These are phyloP conservation scores for Andrena bicolor DNA, from an alignment of 2,888 invertebrate genomes.

Conservation along the genomic window DNA sequence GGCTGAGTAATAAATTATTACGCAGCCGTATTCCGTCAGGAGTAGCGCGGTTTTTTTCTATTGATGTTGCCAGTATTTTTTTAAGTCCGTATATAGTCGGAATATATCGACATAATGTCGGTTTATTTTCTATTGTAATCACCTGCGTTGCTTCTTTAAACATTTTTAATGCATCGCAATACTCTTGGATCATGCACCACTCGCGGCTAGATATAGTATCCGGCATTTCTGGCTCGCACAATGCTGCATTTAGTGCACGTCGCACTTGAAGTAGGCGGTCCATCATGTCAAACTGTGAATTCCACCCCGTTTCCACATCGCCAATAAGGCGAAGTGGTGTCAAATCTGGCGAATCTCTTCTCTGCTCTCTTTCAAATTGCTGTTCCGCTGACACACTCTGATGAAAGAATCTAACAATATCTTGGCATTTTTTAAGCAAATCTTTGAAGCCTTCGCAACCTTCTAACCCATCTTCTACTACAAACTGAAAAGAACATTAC, in stretches of 20 bases:
- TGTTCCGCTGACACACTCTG: neutral
- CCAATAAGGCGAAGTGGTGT: neutral
- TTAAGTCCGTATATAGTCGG: neutral
- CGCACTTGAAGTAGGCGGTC: neutral
- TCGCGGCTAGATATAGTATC: neutral
- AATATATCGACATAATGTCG: neutral
- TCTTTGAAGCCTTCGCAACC: neutral
- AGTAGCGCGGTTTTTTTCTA: no score
- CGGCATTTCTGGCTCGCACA: neutral
- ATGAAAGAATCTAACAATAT: neutral
- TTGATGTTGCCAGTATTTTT: neutral
- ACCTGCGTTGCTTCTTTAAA: neutral
- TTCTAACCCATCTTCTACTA: neutral
- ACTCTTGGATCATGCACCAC: neutral
- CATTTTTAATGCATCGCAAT: neutral
- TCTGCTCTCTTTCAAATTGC: neutral
- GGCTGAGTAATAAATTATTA: no score
- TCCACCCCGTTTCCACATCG: neutral
- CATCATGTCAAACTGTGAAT: conserved; percentile 2
- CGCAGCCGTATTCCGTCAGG: no score
- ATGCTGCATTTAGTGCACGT: neutral
- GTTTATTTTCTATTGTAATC: neutral
- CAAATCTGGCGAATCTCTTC: neutral
- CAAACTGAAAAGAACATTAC: neutral
- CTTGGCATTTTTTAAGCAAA: neutral